Percentiles rank a stretch among this genome's conserved stretches.
Evolutionary conservation across 2,113 vertebrate genomes (phyloP).

Genomic region (Paracanthobrama guichenoti): DNA sequence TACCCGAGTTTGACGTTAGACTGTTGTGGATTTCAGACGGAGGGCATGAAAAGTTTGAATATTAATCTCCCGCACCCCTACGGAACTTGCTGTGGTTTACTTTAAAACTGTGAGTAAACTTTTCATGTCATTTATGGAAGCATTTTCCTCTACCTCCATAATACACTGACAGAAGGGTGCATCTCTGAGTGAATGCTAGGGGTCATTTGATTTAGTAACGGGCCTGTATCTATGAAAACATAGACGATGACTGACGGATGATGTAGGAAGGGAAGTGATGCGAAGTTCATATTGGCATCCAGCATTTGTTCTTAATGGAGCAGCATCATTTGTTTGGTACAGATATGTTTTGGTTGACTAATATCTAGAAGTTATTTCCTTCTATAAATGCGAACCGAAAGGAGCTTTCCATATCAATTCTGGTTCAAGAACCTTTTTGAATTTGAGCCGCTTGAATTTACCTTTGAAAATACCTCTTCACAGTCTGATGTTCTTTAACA

Average conservation of each 20-base stretch:
- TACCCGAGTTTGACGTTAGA: conserved; percentile 3
- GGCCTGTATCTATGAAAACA: conserved; percentile 46
- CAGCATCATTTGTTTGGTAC: not conserved
- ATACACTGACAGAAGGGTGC: conserved; percentile 60
- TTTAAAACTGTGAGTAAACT: not conserved
- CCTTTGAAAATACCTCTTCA: conserved; percentile 9
- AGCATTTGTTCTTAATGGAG: not conserved
- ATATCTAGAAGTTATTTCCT: not conserved
- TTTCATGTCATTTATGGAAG: conserved; percentile 59
- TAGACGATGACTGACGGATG: conserved; percentile 72
- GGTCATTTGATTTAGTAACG: conserved; percentile 33
- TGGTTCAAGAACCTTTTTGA: conserved; percentile 7
- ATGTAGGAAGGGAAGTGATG: conserved; percentile 62
- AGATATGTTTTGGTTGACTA: not conserved
- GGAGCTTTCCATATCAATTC: not conserved
- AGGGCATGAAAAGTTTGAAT: conserved; percentile 14
- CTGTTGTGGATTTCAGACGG: not conserved
- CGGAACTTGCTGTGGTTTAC: not conserved
- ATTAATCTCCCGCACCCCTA: not conserved
- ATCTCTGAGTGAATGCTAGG: conserved; percentile 24
- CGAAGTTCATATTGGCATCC: conserved; percentile 54
- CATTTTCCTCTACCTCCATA: conserved; percentile 64
- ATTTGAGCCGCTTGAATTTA: not conserved
- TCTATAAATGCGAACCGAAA: not conserved
- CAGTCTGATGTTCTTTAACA: not conserved